Evolutionary conservation across 2,113 vertebrate genomes (phyloP), one percentile per base, ranked within the genome.

Genomic region (Scomber scombrus): DNA sequence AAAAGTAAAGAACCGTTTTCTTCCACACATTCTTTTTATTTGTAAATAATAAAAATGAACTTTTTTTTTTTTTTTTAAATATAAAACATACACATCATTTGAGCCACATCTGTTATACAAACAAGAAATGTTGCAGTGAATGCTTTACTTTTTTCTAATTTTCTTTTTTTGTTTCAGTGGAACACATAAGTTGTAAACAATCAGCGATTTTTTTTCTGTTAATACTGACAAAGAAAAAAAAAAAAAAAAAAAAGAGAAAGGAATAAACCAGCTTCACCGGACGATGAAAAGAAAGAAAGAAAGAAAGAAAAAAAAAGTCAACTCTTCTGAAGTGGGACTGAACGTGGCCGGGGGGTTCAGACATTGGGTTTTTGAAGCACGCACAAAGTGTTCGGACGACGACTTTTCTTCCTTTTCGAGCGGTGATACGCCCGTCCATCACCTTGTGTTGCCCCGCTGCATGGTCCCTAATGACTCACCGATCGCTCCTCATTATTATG

Each of bases 291-390:
- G 90, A 95, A 97, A 26, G 23, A n/a, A n/a, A n/a, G n/a, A n/a
- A n/a, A n/a, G 23, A 26, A 26, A 26, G 54, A 82, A 91, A 96
- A 95, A 89, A 95, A 97, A 97, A 96, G 93, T 96, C 93, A 95
- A 93, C 94, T 43, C 43, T 69, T 84, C 75, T 75, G 73, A 80
- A 43, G 77, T 18, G 75, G 74, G 71, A 57, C 75, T 83, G 96
- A 96, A 96, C 94, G 94, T 94, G 96, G 94, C 95, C 94, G 93
- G 23, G 23, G 94, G 95, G 93, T 94, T 94, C 65, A 94, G 93
- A 95, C 95, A 88, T 94, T 96, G 92, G 94, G 95, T 96, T 92
- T 92, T 54, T 94, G 94, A 97, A 97, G 95, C 95, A 96, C 95
- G 96, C 23, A 92, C 94, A 95, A 94, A 93, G 94, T 95, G 95